Base-by-base conservation (phyloP, 2,888 invertebrate genomes). In the Drosophila peninsularis region DNA sequence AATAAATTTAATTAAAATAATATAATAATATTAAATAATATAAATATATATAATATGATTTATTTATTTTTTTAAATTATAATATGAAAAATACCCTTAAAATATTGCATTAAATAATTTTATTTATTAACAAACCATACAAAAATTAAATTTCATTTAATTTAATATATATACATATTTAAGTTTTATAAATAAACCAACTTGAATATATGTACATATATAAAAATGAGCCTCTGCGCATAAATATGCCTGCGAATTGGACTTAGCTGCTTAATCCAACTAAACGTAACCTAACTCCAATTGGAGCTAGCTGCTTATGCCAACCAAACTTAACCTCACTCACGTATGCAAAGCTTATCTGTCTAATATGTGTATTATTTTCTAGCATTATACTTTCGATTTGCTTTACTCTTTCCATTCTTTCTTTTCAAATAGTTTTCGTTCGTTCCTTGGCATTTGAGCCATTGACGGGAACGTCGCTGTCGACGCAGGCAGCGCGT, bases 381-480 rank as follows among this genome's bases (percentile, higher is more conserved):
- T 19, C 17, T 19, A 19, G 39, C 41, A 54, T 54, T 54, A 41
- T 54, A 39, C 53, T 54, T 27, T 27, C n/a, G 11, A 39, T n/a
- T n/a, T n/a, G n/a, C n/a, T n/a, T n/a, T n/a, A n/a, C n/a, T n/a
- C n/a, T n/a, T n/a, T n/a, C n/a, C n/a, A n/a, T n/a, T 39, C 41
- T 5, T 13, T 42, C 2, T n/a, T 37, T 27, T 17, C 36, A 37
- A 37, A 39, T 17, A 53, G 24, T 24, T 53, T 41, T 54, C 41
- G 30, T 19, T 32, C 27, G 45, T 71, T 65, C 34, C 52, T 61
- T 71, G 71, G 55, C 60, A 65, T 60, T 82, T 75, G 70, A 71
- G 57, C 62, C 55, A 56, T 32, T 56, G 67, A 54, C 61, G 61
- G 17, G 45, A 42, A 36, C 41, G 62, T 58, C 58, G 57, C 71